phyloP scores from a whole-genome alignment of 2,888 invertebrate genomes.

The Acronicta aceris region DNA sequence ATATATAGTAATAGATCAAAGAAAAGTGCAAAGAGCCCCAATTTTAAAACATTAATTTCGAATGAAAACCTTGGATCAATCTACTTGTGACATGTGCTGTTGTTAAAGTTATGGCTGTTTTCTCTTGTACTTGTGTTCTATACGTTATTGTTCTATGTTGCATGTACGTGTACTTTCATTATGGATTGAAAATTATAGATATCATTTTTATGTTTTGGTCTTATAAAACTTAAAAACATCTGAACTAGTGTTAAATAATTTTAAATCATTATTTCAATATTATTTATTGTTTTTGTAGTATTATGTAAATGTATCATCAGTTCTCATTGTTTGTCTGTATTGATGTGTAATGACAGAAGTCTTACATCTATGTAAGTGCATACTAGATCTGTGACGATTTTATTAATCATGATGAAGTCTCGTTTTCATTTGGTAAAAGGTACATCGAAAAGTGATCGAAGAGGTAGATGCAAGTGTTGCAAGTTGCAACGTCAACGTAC shows the following conservation, averaged over 20 bases:
- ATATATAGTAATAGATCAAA: conserved; percentile 23
- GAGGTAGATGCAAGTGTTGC: too few relatives aligned
- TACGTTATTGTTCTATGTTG: conserved; percentile 72
- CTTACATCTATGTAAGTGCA: conserved; percentile 8
- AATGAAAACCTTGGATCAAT: conserved; percentile 20
- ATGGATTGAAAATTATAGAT: conserved; percentile 41
- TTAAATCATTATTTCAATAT: conserved; percentile 15
- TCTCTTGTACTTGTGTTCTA: conserved; percentile 44
- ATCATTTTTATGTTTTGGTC: conserved; percentile 22
- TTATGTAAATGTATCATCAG: conserved; percentile 23
- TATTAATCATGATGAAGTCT: neutral
- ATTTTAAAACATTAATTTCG: conserved; percentile 38
- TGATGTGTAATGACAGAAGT: conserved; percentile 7
- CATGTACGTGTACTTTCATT: conserved; percentile 67
- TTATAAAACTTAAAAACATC: conserved; percentile 15
- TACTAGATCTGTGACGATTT: conserved; percentile 10
- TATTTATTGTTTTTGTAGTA: conserved; percentile 23
- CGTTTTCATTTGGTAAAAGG: neutral
- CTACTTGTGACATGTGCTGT: conserved; percentile 37
- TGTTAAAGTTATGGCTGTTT: conserved; percentile 51
- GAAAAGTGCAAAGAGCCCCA: conserved; percentile 38
- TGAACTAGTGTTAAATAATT: conserved; percentile 34
- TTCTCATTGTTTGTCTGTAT: conserved; percentile 2
- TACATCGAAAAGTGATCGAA: too few relatives aligned
- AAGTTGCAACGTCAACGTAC: too few relatives aligned